phyloP scores from a whole-genome alignment of 2,113 vertebrate genomes.

The Sprattus sprattus region DNA sequence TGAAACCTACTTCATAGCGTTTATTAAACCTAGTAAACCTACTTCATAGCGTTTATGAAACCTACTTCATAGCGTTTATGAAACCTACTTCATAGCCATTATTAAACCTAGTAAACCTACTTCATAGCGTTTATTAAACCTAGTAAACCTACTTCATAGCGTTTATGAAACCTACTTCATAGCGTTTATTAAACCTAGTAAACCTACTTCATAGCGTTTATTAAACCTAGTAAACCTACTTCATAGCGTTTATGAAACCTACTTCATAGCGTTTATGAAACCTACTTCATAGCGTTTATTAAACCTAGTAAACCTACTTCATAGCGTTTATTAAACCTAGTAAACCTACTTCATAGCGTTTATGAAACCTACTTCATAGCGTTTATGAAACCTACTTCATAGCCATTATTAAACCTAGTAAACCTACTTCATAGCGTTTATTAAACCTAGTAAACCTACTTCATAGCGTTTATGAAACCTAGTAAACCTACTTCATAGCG shows the following conservation, averaged over 20 bases:
- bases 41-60: not conserved
- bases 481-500: too few relatives aligned
- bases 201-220: not conserved
- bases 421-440: not conserved
- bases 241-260: not conserved
- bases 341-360: too few relatives aligned
- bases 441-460: too few relatives aligned
- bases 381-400: too few relatives aligned
- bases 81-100: too few relatives aligned
- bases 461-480: not conserved
- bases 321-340: not conserved
- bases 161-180: too few relatives aligned
- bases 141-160: too few relatives aligned
- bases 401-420: not conserved
- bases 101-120: not conserved
- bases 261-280: too few relatives aligned
- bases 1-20: too few relatives aligned
- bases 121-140: not conserved
- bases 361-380: not conserved
- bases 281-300: not conserved
- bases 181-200: not conserved
- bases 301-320: too few relatives aligned
- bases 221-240: too few relatives aligned
- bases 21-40: not conserved
- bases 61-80: too few relatives aligned